Evolutionary conservation across 2,888 invertebrate species (phyloP), one percentile per base, ranked within the genome.

Genomic region (Cephonodes hylas): DNA sequence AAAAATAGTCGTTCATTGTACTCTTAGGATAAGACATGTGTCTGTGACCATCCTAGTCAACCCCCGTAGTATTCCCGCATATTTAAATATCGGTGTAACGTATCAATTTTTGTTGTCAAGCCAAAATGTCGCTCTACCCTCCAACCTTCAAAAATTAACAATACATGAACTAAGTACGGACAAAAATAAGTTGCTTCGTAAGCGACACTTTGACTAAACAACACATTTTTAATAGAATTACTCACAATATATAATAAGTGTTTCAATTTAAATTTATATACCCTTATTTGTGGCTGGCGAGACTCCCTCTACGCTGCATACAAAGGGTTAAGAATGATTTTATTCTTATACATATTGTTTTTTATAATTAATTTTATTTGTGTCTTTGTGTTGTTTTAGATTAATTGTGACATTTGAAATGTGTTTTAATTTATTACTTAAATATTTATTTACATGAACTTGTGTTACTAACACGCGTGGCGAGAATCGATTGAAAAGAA

Each of bases 1-100:
- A 31, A 53, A 53, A 31, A 53, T 53, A 79, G 72, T 79, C 65
- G 74, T 83, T 80, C 74, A 75, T 77, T 85, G 80, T 88, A 86
- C 67, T 83, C 75, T 72, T 88, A 86, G 83, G 65, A 63, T 85
- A 83, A 84, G 80, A 65, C 77, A 84, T 82, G 66, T 79, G 77
- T 80, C 86, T 89, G 88, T 88, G 88, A 88, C 82, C 75, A 75
- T 77, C 76, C 89, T 89, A 89, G 89, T 90, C 89, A 89, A 61
- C 56, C 62, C 58, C 62, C 64, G 70, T 75, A 77, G 73, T 72
- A 70, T 38, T 74, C 71, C 70, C 73, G 73, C 71, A 64, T 73
- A 67, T 63, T 68, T 71, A 65, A 63, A 65, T 67, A 63, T 66
- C 65, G 48, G 53, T 53, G 48, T 60, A 48, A 70, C 69, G 78